Evolutionary conservation across 1,140 invertebrate genomes (phyloP).

Genomic region (Ceratoteleas bidentatus): DNA sequence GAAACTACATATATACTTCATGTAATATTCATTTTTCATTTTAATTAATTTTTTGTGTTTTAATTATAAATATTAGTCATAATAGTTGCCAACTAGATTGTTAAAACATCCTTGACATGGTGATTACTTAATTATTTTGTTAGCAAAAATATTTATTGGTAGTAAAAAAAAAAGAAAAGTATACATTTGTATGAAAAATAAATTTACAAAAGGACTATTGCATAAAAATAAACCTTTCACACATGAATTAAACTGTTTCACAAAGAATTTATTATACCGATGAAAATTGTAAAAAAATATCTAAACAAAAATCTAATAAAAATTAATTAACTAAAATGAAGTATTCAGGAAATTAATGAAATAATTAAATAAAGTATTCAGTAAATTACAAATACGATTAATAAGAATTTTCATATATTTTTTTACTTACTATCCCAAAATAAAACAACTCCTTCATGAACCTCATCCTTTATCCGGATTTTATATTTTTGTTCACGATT

Average conservation of each 20-base stretch:
- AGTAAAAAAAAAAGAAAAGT: constrained; percentile 1
- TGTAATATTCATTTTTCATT: not conserved
- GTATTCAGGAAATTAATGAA: not conserved
- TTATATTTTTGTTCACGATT: not conserved
- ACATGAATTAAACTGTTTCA: not conserved
- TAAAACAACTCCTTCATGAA: constrained; percentile 1
- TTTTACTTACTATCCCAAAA: not conserved
- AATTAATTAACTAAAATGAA: not conserved
- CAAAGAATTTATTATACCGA: not conserved
- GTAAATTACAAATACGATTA: not conserved
- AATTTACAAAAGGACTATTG: not conserved
- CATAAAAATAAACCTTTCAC: not conserved
- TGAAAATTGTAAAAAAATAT: not conserved
- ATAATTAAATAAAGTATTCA: not conserved
- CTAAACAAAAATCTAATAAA: not conserved
- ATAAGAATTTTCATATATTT: not conserved
- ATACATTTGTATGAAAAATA: not conserved
- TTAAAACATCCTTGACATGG: not conserved
- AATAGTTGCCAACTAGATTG: not conserved
- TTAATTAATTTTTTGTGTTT: not conserved
- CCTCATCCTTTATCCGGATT: not conserved
- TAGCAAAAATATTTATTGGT: not conserved
- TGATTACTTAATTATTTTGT: not conserved
- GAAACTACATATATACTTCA: not conserved
- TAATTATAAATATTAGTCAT: not conserved